Conservation (phyloP, 1,140 invertebrate species). For the Philaenus spumarius region DNA sequence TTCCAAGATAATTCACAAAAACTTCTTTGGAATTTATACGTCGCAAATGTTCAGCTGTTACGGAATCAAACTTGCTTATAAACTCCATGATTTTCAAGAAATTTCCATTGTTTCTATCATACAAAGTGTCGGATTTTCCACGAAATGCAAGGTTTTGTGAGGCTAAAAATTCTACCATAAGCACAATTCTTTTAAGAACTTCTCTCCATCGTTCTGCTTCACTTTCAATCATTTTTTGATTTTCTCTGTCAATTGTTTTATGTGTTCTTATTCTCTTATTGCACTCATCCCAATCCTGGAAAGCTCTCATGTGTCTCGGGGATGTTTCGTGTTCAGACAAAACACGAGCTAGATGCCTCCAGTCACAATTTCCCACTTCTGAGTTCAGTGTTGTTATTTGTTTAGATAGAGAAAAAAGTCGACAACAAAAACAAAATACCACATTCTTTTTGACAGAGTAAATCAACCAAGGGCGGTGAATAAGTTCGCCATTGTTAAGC, state of each 20-base stretch:
- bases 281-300: background rate
- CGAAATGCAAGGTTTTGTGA: slow-evolving; percentile 3
- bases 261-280: background rate
- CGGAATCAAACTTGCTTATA: slow-evolving; percentile 1
- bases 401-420: too few species aligned
- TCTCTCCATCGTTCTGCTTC: background rate
- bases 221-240: background rate
- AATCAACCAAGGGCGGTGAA: too few species aligned
- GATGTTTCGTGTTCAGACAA: background rate
- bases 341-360: background rate
- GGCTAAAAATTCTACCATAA: slow-evolving; percentile 2
- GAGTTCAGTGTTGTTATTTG: too few species aligned
- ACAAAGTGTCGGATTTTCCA: background rate
- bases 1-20: background rate
- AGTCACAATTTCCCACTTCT: background rate
- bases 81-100: slow-evolving; percentile 4
- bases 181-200: background rate
- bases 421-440: too few species aligned
- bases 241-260: background rate
- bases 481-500: too few species aligned
- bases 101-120: slow-evolving; percentile 1
- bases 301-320: background rate
- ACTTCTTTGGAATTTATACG: background rate
- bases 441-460: too few species aligned
- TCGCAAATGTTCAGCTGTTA: background rate